A percentile compares a stretch with the other conserved stretches of the same genome.
Conservation (phyloP, 2,888 invertebrate genomes). For the Congeria kusceri region DNA sequence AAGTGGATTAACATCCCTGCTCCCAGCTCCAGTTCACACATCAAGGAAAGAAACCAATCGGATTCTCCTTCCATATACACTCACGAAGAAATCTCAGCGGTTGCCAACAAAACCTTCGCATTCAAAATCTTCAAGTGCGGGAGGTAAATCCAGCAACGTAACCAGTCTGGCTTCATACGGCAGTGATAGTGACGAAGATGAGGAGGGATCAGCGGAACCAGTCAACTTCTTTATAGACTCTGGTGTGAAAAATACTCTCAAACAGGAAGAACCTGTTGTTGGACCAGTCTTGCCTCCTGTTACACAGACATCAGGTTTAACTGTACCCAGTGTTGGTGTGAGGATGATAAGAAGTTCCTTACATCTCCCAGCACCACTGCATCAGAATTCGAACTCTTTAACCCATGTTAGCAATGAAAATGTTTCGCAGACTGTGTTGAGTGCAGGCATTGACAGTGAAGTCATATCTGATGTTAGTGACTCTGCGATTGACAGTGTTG, state of each 20-base stretch:
- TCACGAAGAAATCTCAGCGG: conserved; percentile 59
- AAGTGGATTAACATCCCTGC: conserved; percentile 73
- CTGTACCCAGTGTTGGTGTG: conserved; percentile 49
- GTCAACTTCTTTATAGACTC: conserved; percentile 70
- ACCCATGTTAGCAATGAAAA: neutral
- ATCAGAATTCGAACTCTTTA: neutral
- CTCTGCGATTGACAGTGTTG: conserved; percentile 11
- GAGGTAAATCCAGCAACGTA: neutral
- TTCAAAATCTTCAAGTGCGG: neutral
- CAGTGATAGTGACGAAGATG: conserved; percentile 77
- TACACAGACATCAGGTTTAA: conserved; percentile 14
- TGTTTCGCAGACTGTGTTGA: neutral
- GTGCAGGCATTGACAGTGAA: too few species aligned
- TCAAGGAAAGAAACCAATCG: conserved; percentile 77
- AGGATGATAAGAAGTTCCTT: conserved; percentile 43
- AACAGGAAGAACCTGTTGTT: neutral
- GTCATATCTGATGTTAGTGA: conserved; percentile 3
- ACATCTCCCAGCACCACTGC: conserved; percentile 52
- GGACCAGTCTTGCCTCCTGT: too few species aligned
- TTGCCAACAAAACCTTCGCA: conserved; percentile 8
- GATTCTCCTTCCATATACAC: conserved; percentile 74
- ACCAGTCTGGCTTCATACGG: conserved; percentile 63
- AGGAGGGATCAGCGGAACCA: conserved; percentile 41
- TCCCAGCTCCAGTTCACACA: conserved; percentile 78
- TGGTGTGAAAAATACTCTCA: conserved; percentile 1